Base-by-base conservation (phyloP, 2,113 vertebrate species). In the Oncorhynchus keta region DNA sequence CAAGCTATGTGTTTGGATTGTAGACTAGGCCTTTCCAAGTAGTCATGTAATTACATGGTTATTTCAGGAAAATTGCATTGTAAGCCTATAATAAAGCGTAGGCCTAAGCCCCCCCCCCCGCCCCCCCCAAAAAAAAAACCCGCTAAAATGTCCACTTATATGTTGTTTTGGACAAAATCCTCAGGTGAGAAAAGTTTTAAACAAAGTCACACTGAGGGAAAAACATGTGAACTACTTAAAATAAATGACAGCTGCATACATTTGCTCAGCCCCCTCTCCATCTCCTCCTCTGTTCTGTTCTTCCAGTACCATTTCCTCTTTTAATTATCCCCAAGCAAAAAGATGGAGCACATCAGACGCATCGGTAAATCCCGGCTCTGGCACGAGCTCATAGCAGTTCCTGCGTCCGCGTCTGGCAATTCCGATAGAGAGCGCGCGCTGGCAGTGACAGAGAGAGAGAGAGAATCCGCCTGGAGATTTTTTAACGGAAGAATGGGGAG, bases 301-400 rank as follows among this genome's bases (percentile, higher is more conserved):
- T 91, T 89, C 91, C 90, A 91, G 85, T 83, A 90, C 88, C 89
- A 89, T 91, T 90, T 91, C 87, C 89, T 90, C 87, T 92, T 93
- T 94, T 93, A 94, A 95, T 94, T 94, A 93, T 92, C 91, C 90
- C 84, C 81, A 84, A 87, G 89, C 85, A 90, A 85, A 91, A 89
- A 82, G 90, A 93, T 90, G 89, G 89, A 89, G 86, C 79, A 94
- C 93, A 95, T 94, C 93, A 94, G 90, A 94, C 83, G 76, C 89
- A 87, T 90, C 80, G 86, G 90, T 84, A 93, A 94, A 93, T 92
- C 92, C 91, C 70, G 85, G 90, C 82, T 86, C 89, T 94, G 93
- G 92, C 93, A 93, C 79, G 0, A 83, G 78, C 90, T 93, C 92
- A 93, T 81, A 93, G 91, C 85, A 79, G 79, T 87, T 87, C 84